Conservation (phyloP, 2,888 invertebrate genomes). For the Drosophila cognata region DNA sequence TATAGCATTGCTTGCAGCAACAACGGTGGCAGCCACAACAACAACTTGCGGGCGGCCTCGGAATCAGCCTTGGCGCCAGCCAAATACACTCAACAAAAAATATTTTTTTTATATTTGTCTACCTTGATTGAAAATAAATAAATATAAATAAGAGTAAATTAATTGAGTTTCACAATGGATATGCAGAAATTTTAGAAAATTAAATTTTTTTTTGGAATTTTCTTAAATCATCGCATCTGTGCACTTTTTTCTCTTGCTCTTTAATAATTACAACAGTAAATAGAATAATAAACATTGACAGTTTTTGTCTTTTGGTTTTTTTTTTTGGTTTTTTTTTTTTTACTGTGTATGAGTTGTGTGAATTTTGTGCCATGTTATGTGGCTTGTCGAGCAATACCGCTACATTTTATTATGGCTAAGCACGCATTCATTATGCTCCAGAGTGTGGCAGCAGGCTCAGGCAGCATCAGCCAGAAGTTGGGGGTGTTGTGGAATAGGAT, state of each 20-base stretch:
- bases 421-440: conserved; percentile 72
- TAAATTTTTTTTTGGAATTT: neutral
- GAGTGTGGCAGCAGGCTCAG: neutral
- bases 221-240: neutral
- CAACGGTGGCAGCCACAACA: conserved; percentile 19
- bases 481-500: neutral
- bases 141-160: neutral
- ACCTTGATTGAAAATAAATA: neutral
- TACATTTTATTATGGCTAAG: conserved; percentile 76
- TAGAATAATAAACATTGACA: neutral
- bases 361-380: conserved; percentile 57
- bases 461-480: conserved; percentile 1
- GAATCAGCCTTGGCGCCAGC: conserved; percentile 6
- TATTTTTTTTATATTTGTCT: neutral
- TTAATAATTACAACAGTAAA: neutral
- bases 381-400: conserved; percentile 62
- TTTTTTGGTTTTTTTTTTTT: neutral
- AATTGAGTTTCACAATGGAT: neutral
- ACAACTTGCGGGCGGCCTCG: conserved; percentile 37
- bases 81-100: conserved; percentile 12
- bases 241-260: neutral
- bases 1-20: conserved; percentile 58
- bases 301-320: neutral
- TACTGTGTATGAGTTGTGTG: conserved; percentile 26
- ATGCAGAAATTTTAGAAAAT: neutral